phyloP scores from a whole-genome alignment of 2,797 vertebrate species.

The Vireo griseus region DNA sequence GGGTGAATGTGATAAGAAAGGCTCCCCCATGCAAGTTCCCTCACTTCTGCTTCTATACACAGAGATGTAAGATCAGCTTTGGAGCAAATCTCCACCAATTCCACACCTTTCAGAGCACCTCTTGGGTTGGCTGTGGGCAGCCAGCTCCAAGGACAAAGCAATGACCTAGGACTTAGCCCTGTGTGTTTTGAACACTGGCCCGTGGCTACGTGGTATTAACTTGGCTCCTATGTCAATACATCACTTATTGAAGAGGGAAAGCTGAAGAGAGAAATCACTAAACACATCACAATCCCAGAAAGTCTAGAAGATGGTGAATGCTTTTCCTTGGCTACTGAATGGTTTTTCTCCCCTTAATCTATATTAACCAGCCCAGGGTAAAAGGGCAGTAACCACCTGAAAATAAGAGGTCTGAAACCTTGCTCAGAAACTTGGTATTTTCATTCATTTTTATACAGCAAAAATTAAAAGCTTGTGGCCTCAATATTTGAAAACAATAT shows the following conservation, averaged over 20 bases:
- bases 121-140: not conserved
- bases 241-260: not conserved
- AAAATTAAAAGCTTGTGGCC: not conserved
- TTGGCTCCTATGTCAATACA: not conserved
- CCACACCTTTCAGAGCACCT: not conserved
- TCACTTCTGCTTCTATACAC: not conserved
- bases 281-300: not conserved
- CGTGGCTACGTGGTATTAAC: not conserved
- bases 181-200: not conserved
- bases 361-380: not conserved
- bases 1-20: not conserved
- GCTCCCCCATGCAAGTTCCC: not conserved
- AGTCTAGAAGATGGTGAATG: not conserved
- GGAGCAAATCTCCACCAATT: not conserved
- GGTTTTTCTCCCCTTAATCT: fast-evolving
- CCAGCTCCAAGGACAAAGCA: not conserved
- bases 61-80: not conserved
- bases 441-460: not conserved
- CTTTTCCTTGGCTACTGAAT: not conserved
- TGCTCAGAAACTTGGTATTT: not conserved
- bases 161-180: not conserved
- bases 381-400: not conserved
- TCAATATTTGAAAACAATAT: not conserved
- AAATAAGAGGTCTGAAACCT: not conserved
- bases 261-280: not conserved